A percentile compares a stretch with the other conserved stretches of the same genome.
Evolutionary conservation across 92 coral and sea anemone species (phyloP).

Genomic region (Anthopleura xanthogrammica): DNA sequence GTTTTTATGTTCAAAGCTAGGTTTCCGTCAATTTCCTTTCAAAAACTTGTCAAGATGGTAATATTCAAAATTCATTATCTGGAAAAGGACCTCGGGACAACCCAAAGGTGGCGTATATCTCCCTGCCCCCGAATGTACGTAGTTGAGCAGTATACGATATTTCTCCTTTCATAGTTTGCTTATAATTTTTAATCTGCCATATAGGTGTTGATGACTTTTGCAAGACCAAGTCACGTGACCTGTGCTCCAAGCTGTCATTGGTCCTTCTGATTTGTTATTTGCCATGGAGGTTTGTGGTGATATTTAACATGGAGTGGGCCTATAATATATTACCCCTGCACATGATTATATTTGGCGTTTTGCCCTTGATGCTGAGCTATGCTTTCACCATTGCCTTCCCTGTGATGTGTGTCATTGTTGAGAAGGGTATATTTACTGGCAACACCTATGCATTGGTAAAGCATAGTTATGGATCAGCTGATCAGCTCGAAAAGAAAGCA

Average conservation of each 20-base stretch:
- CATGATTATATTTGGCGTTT: not conserved
- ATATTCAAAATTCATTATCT: too few species aligned
- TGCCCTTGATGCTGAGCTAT: not conserved
- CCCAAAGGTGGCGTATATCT: not conserved
- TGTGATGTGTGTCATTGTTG: not conserved
- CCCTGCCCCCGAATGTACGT: not conserved
- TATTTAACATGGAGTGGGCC: not conserved
- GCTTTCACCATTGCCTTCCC: not conserved
- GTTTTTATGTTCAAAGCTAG: too few species aligned
- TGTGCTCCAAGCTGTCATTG: not conserved
- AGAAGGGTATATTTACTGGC: not conserved
- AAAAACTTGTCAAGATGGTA: too few species aligned
- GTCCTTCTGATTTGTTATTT: not conserved
- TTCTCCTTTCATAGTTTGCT: not conserved
- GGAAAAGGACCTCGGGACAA: too few species aligned
- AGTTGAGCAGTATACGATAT: too few species aligned
- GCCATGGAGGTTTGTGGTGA: not conserved
- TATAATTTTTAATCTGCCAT: not conserved
- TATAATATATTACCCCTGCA: not conserved
- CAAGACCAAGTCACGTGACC: not conserved
- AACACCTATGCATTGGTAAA: too few species aligned
- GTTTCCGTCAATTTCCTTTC: too few species aligned
- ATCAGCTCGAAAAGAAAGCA: too few species aligned
- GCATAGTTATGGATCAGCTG: too few species aligned
- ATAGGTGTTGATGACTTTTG: not conserved